A percentile compares a stretch with the other conserved stretches of the same genome.
Conservation (phyloP, 2,113 vertebrate species). For the Clarias macrocephalus region DNA sequence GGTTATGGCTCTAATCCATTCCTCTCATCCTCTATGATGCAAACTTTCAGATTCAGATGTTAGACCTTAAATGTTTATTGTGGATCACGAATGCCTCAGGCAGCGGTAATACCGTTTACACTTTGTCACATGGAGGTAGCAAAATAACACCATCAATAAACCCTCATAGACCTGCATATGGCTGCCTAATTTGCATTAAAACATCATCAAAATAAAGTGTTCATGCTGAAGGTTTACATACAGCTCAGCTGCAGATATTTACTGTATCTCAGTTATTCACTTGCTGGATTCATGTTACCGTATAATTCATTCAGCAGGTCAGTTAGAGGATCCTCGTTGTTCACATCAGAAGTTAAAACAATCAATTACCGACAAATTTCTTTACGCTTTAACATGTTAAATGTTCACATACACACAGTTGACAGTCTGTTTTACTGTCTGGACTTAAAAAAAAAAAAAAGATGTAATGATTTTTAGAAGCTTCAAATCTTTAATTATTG, state of each 20-base stretch:
- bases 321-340: not conserved
- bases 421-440: not conserved
- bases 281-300: not conserved
- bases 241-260: not conserved
- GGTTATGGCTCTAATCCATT: not conserved
- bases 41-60: not conserved
- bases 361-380: not conserved
- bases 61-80: constrained; percentile 3
- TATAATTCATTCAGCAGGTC: not conserved
- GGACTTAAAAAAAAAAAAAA: too few relatives aligned
- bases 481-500: not conserved
- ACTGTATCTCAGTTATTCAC: not conserved
- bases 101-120: not conserved
- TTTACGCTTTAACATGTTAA: not conserved
- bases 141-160: not conserved
- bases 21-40: not conserved
- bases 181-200: not conserved
- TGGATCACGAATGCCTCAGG: not conserved
- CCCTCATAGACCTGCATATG: not conserved
- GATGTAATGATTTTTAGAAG: not conserved
- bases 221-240: not conserved
- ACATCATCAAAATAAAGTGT: not conserved
- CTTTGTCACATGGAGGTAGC: not conserved
- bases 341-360: not conserved
- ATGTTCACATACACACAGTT: not conserved